Conservation (phyloP, 2,888 invertebrate species). For the Phengaris alcon region DNA sequence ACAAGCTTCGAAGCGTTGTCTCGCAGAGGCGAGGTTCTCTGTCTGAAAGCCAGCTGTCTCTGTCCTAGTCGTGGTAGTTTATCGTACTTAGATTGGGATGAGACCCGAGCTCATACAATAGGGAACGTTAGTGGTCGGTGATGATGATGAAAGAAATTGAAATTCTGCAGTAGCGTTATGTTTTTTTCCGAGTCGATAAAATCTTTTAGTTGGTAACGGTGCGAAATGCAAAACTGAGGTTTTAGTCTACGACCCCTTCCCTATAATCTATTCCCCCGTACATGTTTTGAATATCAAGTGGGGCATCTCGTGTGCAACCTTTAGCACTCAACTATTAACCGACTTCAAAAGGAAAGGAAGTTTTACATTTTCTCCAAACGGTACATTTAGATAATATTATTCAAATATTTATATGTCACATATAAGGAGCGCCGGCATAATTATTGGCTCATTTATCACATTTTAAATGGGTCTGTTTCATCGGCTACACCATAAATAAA, state of each 20-base stretch:
- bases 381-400: conserved; percentile 20
- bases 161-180: not conserved
- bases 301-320: conserved; percentile 30
- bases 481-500: conserved; percentile 2
- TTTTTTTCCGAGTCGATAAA: conserved; percentile 20
- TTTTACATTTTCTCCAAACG: conserved; percentile 22
- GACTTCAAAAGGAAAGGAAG: conserved; percentile 21
- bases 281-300: conserved; percentile 48
- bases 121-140: too few relatives aligned
- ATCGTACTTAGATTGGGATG: too few relatives aligned
- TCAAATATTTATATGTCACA: conserved; percentile 27
- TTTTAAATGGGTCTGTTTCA: conserved; percentile 7
- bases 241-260: conserved; percentile 45
- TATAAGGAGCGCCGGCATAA: conserved; percentile 14
- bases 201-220: conserved; percentile 26
- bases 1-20: too few relatives aligned
- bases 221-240: conserved; percentile 26
- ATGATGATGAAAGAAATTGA: not conserved
- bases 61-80: too few relatives aligned
- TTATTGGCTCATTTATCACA: conserved; percentile 14
- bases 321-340: conserved; percentile 26
- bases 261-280: conserved; percentile 47
- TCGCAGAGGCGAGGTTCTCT: too few relatives aligned
- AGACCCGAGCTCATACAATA: too few relatives aligned
- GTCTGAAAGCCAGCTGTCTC: too few relatives aligned